These are phyloP conservation scores for Vespertilio murinus DNA, from an alignment of 2,797 vertebrate genomes.

Conservation along the genomic window DNA sequence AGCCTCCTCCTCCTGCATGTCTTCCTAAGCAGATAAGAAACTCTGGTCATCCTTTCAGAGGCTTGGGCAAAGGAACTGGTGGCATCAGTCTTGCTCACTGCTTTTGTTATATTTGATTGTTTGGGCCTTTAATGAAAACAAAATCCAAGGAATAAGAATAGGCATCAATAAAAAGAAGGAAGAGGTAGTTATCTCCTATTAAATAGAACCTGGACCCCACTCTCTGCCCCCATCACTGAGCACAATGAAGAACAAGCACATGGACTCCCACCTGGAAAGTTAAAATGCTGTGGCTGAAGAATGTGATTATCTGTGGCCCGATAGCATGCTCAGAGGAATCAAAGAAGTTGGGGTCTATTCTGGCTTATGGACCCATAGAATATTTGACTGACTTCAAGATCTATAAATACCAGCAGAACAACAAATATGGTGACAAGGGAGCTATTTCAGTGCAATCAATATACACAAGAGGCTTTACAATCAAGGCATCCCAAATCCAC, in stretches of 20 bases:
- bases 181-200: neutral
- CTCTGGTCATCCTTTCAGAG: neutral
- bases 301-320: neutral
- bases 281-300: neutral
- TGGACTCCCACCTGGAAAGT: neutral
- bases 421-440: neutral
- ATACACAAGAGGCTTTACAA: fast-evolving
- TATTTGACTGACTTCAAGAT: neutral
- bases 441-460: neutral
- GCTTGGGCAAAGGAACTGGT: neutral
- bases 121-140: neutral
- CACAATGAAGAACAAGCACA: neutral
- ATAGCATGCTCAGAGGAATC: neutral
- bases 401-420: neutral
- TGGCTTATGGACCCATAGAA: neutral
- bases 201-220: neutral
- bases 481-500: neutral
- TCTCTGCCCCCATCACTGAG: neutral
- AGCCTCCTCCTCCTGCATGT: neutral
- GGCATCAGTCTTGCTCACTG: neutral
- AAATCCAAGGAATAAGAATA: neutral
- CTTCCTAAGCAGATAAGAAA: neutral
- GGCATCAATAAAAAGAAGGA: neutral
- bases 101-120: neutral
- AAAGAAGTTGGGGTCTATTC: neutral